phyloP scores from a whole-genome alignment of 37 sponge, comb jelly and placozoan genomes.

The Ephydatia muelleri region DNA sequence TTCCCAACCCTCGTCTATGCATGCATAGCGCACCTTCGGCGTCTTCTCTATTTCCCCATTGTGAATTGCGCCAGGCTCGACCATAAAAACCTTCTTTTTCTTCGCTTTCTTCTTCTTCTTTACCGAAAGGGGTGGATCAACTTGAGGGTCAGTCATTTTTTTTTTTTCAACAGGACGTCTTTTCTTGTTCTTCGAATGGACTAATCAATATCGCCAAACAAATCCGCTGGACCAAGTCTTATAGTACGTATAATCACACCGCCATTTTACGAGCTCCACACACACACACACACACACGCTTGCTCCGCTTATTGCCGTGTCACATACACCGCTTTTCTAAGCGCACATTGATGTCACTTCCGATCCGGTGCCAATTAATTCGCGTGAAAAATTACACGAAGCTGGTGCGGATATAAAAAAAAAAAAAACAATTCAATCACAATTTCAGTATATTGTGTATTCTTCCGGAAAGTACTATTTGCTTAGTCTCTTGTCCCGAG shows the following conservation, averaged over 20 bases:
- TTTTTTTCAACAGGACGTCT: background rate
- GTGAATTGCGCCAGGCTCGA: background rate
- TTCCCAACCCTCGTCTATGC: background rate
- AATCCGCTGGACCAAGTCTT: background rate
- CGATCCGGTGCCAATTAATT: too few species aligned
- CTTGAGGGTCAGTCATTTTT: background rate
- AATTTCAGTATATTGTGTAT: too few species aligned
- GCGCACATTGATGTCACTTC: background rate
- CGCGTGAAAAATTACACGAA: too few species aligned
- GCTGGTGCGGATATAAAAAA: too few species aligned
- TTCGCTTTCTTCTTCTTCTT: constrained; percentile 4
- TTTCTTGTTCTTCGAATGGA: background rate
- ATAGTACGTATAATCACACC: background rate
- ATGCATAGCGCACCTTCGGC: constrained; percentile 1
- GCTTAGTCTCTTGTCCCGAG: too few species aligned
- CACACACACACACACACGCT: constrained; percentile 2
- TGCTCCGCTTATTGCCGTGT: background rate
- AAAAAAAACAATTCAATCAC: too few species aligned
- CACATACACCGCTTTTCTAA: background rate
- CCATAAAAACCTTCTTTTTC: constrained; percentile 2
- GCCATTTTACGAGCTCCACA: background rate
- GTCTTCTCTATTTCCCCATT: background rate
- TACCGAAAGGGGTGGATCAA: background rate
- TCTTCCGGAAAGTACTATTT: too few species aligned
- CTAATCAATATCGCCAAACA: background rate